Conservation (phyloP, 2,113 vertebrate species). For the Nycticebus coucang region DNA sequence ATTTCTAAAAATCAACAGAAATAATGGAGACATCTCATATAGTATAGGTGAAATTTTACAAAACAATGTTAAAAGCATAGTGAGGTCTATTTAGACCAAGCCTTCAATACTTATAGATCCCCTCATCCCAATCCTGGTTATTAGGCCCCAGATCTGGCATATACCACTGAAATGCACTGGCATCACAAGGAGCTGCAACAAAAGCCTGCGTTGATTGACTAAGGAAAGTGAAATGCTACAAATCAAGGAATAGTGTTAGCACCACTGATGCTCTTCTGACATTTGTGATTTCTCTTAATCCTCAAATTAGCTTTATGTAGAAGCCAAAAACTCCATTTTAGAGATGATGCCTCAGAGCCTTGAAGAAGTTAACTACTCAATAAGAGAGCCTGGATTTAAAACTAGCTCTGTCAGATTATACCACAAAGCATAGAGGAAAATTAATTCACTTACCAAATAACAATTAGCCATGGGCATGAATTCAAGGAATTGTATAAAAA, state of each 20-base stretch:
- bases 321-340: not conserved
- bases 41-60: not conserved
- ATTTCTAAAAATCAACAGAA: not conserved
- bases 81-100: not conserved
- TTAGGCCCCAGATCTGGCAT: not conserved
- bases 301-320: not conserved
- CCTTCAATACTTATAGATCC: not conserved
- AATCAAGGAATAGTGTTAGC: not conserved
- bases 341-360: not conserved
- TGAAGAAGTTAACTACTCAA: not conserved
- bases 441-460: not conserved
- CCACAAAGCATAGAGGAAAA: not conserved
- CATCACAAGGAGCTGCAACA: not conserved
- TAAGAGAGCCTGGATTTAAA: not conserved
- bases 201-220: not conserved
- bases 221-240: not conserved
- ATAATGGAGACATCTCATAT: not conserved
- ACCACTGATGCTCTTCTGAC: not conserved
- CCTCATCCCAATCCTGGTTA: not conserved
- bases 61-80: not conserved
- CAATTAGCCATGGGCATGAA: not conserved
- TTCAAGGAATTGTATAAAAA: not conserved
- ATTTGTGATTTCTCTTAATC: not conserved
- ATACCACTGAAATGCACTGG: not conserved
- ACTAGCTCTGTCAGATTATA: not conserved